Evolutionary conservation across 2,888 invertebrate species (phyloP), one percentile per base, ranked within the genome.

Genomic region (Epirrhoe tristata): DNA sequence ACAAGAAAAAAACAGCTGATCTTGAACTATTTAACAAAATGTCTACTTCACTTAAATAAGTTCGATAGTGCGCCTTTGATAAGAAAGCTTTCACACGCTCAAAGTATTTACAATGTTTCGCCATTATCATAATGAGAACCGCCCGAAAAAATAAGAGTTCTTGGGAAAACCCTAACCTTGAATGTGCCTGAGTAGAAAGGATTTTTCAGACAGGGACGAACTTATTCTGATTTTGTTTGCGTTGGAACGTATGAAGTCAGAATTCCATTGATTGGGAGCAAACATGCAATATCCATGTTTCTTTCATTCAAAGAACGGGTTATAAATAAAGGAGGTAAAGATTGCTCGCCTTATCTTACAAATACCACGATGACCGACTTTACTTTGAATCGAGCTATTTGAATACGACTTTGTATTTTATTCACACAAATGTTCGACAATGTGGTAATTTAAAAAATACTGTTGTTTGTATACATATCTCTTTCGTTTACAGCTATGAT

Each of bases 121-220:
- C 63, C 57, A 67, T 69, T 71, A 70, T 63, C 69, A 72, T 72
- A 70, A 74, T 70, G 72, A 74, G 63, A 72, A 60, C 50, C 70
- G 62, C 67, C 67, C 63, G 60, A 69, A 71, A 68, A 77, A 70
- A 73, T 74, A 69, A 71, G 68, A 73, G 70, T 74, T 69, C 71
- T 70, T 58, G 63, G 64, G 66, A 64, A 63, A 61, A 66, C 64
- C 57, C 7, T 61, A 68, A 66, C 61, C 67, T 70, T 69, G 63
- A 69, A 63, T 54, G 51, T 66, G 68, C 60, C 65, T 66, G 64
- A 55, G 61, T 50, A 56, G 50, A 63, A 61, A 53, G 52, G 52
- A 53, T 69, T 63, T 67, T 60, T 59, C 24, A 66, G 54, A 43
- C 34, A 16, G 34, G 43, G n/a, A 54, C 39, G 53, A 55, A 56